Evolutionary conservation across 2,113 vertebrate genomes (phyloP).

Genomic region (Zosterops lateralis): DNA sequence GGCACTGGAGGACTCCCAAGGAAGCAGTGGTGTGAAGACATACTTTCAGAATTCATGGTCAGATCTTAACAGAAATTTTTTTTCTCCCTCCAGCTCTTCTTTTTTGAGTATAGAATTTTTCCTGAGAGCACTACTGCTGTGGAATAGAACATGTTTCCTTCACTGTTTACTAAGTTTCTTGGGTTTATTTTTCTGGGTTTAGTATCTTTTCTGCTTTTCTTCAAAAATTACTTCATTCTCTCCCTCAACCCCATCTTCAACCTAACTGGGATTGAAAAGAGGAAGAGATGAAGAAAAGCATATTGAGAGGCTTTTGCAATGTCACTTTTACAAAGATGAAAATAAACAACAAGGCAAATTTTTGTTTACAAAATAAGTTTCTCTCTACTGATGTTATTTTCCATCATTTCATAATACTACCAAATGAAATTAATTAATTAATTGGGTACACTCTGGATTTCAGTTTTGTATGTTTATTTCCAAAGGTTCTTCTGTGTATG

Average conservation of each 20-base stretch:
- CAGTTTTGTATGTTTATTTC: not conserved
- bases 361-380: not conserved
- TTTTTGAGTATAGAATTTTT: not conserved
- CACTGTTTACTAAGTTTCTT: not conserved
- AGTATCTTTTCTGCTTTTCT: not conserved
- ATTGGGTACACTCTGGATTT: not conserved
- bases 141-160: not conserved
- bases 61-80: not conserved
- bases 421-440: not conserved
- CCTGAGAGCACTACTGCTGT: not conserved
- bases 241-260: not conserved
- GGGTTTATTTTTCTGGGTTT: not conserved
- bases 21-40: not conserved
- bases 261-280: not conserved
- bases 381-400: not conserved
- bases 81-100: rapidly evolving
- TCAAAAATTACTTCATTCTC: not conserved
- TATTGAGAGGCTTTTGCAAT: not conserved
- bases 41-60: not conserved
- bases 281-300: not conserved
- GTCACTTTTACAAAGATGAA: not conserved
- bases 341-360: not conserved
- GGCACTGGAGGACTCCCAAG: not conserved
- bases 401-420: not conserved
- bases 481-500: not conserved